Conservation (phyloP, 2,888 invertebrate genomes). For the Stictocephala bisonia region DNA sequence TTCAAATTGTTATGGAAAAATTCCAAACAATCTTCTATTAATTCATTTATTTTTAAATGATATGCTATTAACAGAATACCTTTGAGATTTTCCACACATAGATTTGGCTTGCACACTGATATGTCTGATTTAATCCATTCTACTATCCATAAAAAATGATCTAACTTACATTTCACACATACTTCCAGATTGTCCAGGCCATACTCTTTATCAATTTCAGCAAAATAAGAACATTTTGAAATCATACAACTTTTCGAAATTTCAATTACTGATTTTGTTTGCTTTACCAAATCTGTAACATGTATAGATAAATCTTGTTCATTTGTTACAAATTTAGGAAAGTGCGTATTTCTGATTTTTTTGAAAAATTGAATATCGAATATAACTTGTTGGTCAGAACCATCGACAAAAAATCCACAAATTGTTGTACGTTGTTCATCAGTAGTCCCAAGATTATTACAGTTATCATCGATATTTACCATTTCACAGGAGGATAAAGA, state of each 20-base stretch:
- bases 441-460: background rate
- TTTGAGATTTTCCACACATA: constrained; percentile 12
- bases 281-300: background rate
- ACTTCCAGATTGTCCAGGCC: constrained; percentile 8
- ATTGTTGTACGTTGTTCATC: background rate
- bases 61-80: background rate
- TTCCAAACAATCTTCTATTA: constrained; percentile 31
- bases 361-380: constrained; percentile 9
- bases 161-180: constrained; percentile 12
- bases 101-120: constrained; percentile 17
- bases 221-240: background rate
- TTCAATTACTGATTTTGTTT: background rate
- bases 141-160: constrained; percentile 22
- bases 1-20: background rate
- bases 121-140: constrained; percentile 31
- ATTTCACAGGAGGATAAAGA: background rate
- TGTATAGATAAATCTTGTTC: constrained; percentile 4
- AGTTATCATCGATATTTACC: background rate
- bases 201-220: constrained; percentile 14
- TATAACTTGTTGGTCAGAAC: background rate
- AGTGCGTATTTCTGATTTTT: background rate
- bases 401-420: constrained; percentile 17
- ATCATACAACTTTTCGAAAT: background rate
- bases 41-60: background rate
- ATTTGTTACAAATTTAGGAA: background rate